phyloP scores from a whole-genome alignment of 2,797 vertebrate genomes.

The Enteromius thamalakanensis region DNA sequence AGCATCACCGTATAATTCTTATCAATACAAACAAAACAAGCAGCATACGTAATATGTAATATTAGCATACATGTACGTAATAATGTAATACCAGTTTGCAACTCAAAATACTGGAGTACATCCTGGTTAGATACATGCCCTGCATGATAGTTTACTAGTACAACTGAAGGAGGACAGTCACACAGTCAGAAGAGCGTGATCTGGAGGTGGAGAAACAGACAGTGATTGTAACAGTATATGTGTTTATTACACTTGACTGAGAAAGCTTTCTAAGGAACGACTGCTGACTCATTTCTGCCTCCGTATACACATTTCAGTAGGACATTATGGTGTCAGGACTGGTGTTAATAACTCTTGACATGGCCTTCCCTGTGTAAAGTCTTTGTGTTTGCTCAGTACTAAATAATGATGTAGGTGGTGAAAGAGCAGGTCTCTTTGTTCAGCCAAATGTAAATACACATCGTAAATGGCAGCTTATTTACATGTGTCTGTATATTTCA shows the following conservation, averaged over 20 bases:
- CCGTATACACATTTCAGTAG: constrained; percentile 13
- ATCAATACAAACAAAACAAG: no score
- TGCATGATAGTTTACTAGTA: background rate
- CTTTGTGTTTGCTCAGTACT: constrained; percentile 76
- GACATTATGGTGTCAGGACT: constrained; percentile 33
- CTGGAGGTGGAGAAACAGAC: background rate
- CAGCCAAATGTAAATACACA: constrained; percentile 69
- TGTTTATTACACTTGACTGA: constrained; percentile 12
- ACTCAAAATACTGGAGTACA: background rate
- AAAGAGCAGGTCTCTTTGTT: constrained; percentile 63
- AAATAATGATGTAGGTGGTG: constrained; percentile 76
- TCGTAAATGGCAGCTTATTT: constrained; percentile 29
- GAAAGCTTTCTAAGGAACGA: background rate
- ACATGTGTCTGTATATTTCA: constrained; percentile 63
- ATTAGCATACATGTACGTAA: no score
- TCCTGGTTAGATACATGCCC: background rate
- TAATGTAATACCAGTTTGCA: background rate
- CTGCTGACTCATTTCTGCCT: background rate
- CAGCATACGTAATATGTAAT: no score
- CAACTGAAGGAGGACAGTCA: background rate
- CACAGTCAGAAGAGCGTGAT: background rate
- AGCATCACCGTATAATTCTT: no score
- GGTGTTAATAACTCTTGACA: constrained; percentile 60
- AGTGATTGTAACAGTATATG: background rate
- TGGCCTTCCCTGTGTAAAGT: constrained; percentile 64